Conservation (phyloP, 2,113 vertebrate genomes). For the Pseudonaja textilis region DNA sequence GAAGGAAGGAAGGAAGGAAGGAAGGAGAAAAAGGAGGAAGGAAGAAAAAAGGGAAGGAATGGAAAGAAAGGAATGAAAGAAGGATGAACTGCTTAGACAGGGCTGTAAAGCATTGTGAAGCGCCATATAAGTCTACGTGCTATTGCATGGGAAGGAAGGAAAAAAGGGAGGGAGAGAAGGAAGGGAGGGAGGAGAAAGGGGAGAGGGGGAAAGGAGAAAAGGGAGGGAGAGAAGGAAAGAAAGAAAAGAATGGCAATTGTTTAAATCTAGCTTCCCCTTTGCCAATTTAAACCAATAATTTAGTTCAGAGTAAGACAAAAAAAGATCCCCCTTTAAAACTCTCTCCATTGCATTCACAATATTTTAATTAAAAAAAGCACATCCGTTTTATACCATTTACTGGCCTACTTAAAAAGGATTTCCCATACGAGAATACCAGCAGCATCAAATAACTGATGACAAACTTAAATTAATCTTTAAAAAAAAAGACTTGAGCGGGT, state of each 20-base stretch:
- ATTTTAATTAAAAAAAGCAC: slow-evolving; percentile 10
- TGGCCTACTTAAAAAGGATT: slow-evolving; percentile 50
- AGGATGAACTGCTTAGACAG: no score
- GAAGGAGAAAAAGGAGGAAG: no score
- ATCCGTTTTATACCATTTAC: slow-evolving; percentile 9
- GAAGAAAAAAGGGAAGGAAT: no score
- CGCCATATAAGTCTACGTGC: no score
- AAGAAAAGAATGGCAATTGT: neutral
- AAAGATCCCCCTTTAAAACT: slow-evolving; percentile 25
- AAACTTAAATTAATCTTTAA: neutral
- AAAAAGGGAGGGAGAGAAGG: no score
- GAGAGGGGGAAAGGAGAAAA: no score
- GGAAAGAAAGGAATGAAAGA: no score
- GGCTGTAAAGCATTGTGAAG: no score
- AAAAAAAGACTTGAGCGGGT: neutral
- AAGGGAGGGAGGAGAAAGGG: no score
- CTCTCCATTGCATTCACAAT: neutral
- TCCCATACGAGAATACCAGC: slow-evolving; percentile 65
- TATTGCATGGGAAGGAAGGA: neutral
- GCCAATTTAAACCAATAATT: neutral
- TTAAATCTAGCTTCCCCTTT: neutral
- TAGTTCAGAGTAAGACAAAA: neutral
- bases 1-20: no score
- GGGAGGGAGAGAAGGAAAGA: no score
- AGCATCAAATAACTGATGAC: slow-evolving; percentile 68